Evolutionary conservation across 2,113 vertebrate species (phyloP).

Genomic region (Neodon shergylaensis): DNA sequence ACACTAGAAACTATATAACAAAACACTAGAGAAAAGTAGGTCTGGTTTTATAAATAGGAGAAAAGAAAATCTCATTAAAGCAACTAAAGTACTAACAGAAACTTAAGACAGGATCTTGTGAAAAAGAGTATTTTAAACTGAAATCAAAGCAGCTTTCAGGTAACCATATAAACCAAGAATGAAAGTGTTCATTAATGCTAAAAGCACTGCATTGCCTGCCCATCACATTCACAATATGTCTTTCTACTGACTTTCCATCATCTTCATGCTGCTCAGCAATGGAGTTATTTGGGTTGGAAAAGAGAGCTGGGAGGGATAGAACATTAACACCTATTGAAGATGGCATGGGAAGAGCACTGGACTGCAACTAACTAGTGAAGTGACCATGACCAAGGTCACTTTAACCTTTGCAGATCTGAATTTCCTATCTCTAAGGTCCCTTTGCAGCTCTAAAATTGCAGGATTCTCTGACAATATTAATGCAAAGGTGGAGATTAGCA

Average conservation of each 20-base stretch:
- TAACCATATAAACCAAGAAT: conserved; percentile 42
- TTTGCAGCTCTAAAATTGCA: conserved; percentile 55
- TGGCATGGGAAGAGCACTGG: conserved; percentile 23
- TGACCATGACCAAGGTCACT: too few species aligned
- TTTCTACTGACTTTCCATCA: conserved; percentile 62
- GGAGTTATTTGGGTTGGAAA: conserved; percentile 50
- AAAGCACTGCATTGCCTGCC: conserved; percentile 26
- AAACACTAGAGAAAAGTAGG: conserved; percentile 63
- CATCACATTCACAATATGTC: conserved; percentile 47
- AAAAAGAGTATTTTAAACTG: conserved; percentile 62
- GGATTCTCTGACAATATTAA: conserved; percentile 55
- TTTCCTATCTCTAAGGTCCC: conserved; percentile 50
- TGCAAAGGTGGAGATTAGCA: conserved; percentile 29
- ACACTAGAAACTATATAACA: conserved; percentile 16
- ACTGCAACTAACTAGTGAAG: conserved; percentile 64
- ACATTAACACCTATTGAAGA: conserved; percentile 47
- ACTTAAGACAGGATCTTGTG: conserved; percentile 57
- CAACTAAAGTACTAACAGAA: conserved; percentile 57
- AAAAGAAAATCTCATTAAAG: conserved; percentile 71
- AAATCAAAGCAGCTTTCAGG: conserved; percentile 49
- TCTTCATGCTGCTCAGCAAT: conserved; percentile 23
- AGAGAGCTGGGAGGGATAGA: conserved; percentile 26
- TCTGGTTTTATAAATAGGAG: conserved; percentile 69
- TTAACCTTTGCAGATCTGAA: conserved; percentile 59
- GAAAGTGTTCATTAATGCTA: conserved; percentile 61